phyloP scores from a whole-genome alignment of 2,797 vertebrate species.

The Rousettus madagascariensis region DNA sequence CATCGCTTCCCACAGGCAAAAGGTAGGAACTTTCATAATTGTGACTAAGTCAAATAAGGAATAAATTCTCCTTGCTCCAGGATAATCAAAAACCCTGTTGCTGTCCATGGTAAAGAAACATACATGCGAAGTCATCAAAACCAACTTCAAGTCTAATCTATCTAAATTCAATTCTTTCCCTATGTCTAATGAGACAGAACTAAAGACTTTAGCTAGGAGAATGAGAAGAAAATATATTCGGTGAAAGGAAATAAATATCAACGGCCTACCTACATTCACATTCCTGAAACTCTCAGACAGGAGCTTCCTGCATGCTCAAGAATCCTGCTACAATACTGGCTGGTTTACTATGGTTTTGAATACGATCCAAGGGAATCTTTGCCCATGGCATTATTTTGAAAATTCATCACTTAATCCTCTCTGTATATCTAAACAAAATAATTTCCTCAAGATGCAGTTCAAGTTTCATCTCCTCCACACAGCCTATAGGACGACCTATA shows the following conservation, averaged over 20 bases:
- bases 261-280: not conserved
- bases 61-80: not conserved
- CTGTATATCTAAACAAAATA: slow-evolving; percentile 12
- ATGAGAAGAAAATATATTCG: not conserved
- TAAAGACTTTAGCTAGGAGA: not conserved
- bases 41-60: not conserved
- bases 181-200: not conserved
- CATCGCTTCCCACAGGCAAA: not conserved
- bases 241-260: not conserved
- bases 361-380: not conserved
- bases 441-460: not conserved
- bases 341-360: slow-evolving; percentile 37
- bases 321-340: not conserved
- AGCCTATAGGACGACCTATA: not conserved
- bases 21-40: not conserved
- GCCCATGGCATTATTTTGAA: not conserved
- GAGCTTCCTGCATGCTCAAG: not conserved
- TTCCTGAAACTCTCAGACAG: not conserved
- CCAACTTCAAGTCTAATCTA: not conserved
- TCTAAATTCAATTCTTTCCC: not conserved
- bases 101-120: slow-evolving; percentile 40
- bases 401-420: not conserved
- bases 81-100: not conserved
- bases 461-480: not conserved
- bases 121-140: not conserved